These are phyloP conservation scores for Astyanax mexicanus DNA, from an alignment of 2,797 vertebrate genomes.

Conservation along the genomic window DNA sequence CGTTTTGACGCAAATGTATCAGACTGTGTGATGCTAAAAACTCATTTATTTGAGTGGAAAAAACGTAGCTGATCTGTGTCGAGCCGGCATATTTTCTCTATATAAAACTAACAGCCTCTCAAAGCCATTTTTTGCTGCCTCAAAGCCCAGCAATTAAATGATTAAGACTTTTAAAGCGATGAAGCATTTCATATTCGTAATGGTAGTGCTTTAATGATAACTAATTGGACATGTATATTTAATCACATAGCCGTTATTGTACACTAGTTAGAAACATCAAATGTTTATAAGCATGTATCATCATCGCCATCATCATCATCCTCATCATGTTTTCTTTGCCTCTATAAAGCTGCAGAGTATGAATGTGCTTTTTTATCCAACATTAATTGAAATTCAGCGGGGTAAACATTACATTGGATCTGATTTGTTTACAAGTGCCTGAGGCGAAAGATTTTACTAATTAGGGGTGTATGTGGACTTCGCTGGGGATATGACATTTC, in stretches of 20 bases:
- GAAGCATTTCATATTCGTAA: background rate
- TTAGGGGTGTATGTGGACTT: conserved; percentile 64
- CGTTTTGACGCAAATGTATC: too few relatives aligned
- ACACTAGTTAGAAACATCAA: background rate
- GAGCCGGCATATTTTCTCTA: too few relatives aligned
- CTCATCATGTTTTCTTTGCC: conserved; percentile 6
- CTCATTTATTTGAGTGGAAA: too few relatives aligned
- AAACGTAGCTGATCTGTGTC: too few relatives aligned
- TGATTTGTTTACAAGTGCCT: conserved; percentile 73
- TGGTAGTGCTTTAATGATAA: conserved; percentile 2
- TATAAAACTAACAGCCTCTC: too few relatives aligned
- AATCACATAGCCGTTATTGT: conserved; percentile 25
- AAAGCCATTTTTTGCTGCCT: too few relatives aligned
- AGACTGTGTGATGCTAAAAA: too few relatives aligned
- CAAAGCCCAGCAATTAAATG: conserved; percentile 16
- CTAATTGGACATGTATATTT: conserved; percentile 22
- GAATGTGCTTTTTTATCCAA: conserved; percentile 62
- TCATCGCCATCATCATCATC: too few relatives aligned
- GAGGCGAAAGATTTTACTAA: conserved; percentile 69
- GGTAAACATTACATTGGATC: conserved; percentile 70
- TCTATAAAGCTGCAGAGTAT: conserved; percentile 24
- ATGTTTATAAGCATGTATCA: background rate
- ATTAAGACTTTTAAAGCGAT: background rate
- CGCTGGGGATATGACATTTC: conserved; percentile 54
- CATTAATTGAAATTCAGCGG: conserved; percentile 70